Base-by-base conservation (phyloP, 2,113 vertebrate genomes). In the Bolborhynchus lineola region DNA sequence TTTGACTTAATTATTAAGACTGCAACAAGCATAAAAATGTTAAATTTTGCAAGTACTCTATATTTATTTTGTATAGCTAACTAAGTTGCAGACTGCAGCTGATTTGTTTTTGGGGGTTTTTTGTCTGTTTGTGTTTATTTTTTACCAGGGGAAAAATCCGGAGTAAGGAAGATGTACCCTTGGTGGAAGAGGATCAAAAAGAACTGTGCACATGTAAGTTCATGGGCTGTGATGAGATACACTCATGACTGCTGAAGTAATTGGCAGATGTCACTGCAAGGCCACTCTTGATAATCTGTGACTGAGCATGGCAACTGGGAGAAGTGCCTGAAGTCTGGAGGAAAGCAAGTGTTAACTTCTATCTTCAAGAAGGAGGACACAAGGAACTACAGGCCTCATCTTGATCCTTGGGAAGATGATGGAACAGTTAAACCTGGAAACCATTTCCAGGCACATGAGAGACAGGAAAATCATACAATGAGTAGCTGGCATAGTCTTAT, bases 1-100 rank as follows among this genome's bases (percentile, higher is more conserved):
- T 97, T 98, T 97, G 86, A 95, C 85, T 98, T 98, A 97, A 98
- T 93, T 92, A 96, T 97, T 97, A 96, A 96, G 97, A 96, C 95
- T 92, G 92, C 81, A 94, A 84, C 81, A 95, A 95, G 95, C 91
- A 97, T 91, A 88, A 93, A 72, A 59, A 94, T 87, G 89, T 97
- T 92, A 69, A 78, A 95, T 94, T 97, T 97, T 96, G 96, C 97
- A 98, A 97, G 94, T 70, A 92, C 76, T 91, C 88, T 93, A 93
- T 83, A 80, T 97, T 95, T 93, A 95, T 95, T 97, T 96, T 95
- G 62, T 98, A 95, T 92, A 96, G 93, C 89, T 96, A 93, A 84
- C 91, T 91, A 95, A 96, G 68, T 97, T 96, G 79, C 95, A 91
- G 96, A 96, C 97, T 97, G 96, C 96, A 90, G 97, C 96, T 93